Evolutionary conservation across 2,888 invertebrate genomes (phyloP).

Genomic region (Apeira syringaria): DNA sequence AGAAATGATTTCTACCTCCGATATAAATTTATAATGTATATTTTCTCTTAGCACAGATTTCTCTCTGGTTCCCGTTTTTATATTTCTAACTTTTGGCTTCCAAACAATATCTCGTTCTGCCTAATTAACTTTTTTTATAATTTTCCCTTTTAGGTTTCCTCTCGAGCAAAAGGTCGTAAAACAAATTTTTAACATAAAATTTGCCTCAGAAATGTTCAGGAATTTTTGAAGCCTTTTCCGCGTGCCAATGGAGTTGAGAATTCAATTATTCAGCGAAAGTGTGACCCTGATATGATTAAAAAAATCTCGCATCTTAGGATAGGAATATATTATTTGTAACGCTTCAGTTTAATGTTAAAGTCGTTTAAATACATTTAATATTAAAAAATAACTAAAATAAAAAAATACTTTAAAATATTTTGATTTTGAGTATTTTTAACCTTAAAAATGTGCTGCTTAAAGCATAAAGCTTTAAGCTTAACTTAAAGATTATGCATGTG

Average conservation of each 20-base stretch:
- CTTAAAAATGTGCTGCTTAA: no score
- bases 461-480: no score
- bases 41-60: constrained; percentile 10
- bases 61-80: constrained; percentile 11
- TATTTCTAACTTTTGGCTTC: constrained; percentile 23
- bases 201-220: neutral
- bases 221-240: constrained; percentile 6
- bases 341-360: no score
- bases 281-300: neutral
- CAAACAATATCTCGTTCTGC: constrained; percentile 23
- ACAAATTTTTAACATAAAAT: constrained; percentile 14
- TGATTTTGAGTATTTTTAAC: no score
- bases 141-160: constrained; percentile 13
- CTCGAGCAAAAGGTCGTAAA: constrained; percentile 11
- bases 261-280: constrained; percentile 4
- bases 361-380: no score
- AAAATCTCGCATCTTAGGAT: no score
- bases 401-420: no score
- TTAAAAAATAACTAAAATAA: no score
- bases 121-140: constrained; percentile 27
- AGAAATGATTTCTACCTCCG: constrained; percentile 6
- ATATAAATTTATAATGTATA: no score
- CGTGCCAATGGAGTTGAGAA: neutral
- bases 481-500: no score
- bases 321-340: no score